Percentiles rank a stretch among this genome's conserved stretches.
Conservation (phyloP, 2,797 vertebrate species). For the Gymnothorax reevesii region DNA sequence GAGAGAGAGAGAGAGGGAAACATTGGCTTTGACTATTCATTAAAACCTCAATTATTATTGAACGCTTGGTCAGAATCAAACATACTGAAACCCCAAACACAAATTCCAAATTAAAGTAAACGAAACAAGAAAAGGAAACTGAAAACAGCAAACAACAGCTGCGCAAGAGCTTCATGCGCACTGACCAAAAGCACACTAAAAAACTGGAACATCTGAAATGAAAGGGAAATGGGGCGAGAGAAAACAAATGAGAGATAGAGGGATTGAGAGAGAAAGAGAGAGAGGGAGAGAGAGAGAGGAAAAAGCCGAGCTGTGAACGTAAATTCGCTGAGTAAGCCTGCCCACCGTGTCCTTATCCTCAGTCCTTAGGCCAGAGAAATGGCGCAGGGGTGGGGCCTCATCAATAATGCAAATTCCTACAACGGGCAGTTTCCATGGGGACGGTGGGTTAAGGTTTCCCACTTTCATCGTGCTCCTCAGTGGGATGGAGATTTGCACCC, state of each 20-base stretch:
- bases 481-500: slow-evolving; percentile 50
- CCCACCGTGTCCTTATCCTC: slow-evolving; percentile 50
- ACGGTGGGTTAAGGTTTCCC: slow-evolving; percentile 39
- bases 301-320: slow-evolving; percentile 50
- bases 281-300: not conserved
- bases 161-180: too few species aligned
- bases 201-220: too few species aligned
- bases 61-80: too few species aligned
- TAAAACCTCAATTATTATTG: too few species aligned
- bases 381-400: slow-evolving; percentile 65
- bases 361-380: slow-evolving; percentile 54
- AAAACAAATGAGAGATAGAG: slow-evolving; percentile 35
- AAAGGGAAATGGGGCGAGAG: too few species aligned
- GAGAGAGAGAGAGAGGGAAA: too few species aligned
- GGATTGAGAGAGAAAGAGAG: not conserved
- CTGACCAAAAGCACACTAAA: too few species aligned
- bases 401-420: slow-evolving; percentile 73
- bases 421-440: slow-evolving; percentile 43
- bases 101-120: too few species aligned
- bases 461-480: slow-evolving; percentile 36
- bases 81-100: too few species aligned
- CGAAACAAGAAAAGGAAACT: too few species aligned
- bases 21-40: too few species aligned
- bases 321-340: slow-evolving; percentile 74
- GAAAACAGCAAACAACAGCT: too few species aligned